phyloP scores from a whole-genome alignment of 2,888 invertebrate genomes.

The Diploptera punctata region DNA sequence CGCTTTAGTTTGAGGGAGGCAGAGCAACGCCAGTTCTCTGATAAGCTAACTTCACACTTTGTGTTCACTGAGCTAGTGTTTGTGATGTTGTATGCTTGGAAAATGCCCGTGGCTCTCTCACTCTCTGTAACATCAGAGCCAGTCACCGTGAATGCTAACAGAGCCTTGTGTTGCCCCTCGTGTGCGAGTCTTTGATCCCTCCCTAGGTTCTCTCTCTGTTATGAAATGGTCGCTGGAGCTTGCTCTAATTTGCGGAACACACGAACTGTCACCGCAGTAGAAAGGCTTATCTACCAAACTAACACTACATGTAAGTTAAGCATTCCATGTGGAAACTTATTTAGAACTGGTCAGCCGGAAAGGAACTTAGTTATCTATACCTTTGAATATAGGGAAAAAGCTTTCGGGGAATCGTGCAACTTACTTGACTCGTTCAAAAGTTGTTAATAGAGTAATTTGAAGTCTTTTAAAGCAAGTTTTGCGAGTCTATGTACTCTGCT shows the following conservation, averaged over 20 bases:
- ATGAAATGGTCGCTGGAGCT: conserved; percentile 32
- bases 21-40: conserved; percentile 27
- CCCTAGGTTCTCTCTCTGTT: background rate
- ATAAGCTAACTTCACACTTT: conserved; percentile 39
- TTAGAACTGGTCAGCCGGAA: conserved; percentile 7
- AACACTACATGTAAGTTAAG: conserved; percentile 3
- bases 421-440: too few species aligned
- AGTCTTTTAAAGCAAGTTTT: too few species aligned
- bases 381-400: background rate
- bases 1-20: conserved; percentile 29
- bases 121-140: conserved; percentile 8
- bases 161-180: background rate
- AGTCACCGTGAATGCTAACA: conserved; percentile 30
- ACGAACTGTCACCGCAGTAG: background rate
- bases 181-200: conserved; percentile 15
- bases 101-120: conserved; percentile 26
- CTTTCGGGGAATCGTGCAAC: too few species aligned
- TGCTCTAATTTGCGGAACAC: conserved; percentile 28
- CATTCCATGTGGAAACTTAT: conserved; percentile 21
- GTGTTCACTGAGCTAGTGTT: conserved; percentile 35
- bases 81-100: conserved; percentile 27
- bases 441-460: too few species aligned
- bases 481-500: too few species aligned
- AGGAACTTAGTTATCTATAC: conserved; percentile 9
- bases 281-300: conserved; percentile 14